Evolutionary conservation across 2,888 invertebrate species (phyloP), one percentile per base, ranked within the genome.

Genomic region (Drosophila nigritarsus): DNA sequence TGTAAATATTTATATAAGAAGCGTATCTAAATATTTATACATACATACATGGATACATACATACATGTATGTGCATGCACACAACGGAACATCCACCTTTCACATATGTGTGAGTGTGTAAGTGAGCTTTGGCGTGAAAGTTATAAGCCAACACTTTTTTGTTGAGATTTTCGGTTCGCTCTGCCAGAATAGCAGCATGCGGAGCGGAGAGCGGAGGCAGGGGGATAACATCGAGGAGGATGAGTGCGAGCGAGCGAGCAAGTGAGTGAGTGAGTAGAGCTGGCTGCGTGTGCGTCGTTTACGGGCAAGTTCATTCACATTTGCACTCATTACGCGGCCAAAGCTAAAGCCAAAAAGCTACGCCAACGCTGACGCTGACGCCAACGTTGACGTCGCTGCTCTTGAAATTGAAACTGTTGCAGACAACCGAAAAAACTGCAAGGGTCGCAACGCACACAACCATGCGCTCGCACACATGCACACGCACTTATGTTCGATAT

Each of bases 301-400:
- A 83, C 75, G 80, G 82, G 80, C 76, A 83, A 91, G 91, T 91
- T 91, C 91, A 91, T 91, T 91, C 91, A 90, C 91, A 83, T 91
- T 90, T 90, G 91, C 89, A 90, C 91, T 91, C 90, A 91, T 91
- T 91, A 87, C 82, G 70, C 83, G 86, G 82, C 80, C 88, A 87
- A 75, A 68, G 73, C 56, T 75, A 65, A 73, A 64, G 70, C 64
- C 63, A 61, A 77, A 62, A 68, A 50, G 55, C 55, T 29, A 48
- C 68, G 56, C 20, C 20, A 45, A 66, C 49, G 53, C 42, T 38
- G 60, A 34, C 70, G 63, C n/a, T 27, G 54, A 45, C 36, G 65
- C 34, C 20, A 65, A 48, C 70, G 59, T 27, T 29, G 71, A 55
- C 74, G 67, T 36, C 65, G 63, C 72, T 73, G 70, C 73, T 80